phyloP scores from a whole-genome alignment of 2,888 invertebrate genomes.

The Drosophila macrospina region DNA sequence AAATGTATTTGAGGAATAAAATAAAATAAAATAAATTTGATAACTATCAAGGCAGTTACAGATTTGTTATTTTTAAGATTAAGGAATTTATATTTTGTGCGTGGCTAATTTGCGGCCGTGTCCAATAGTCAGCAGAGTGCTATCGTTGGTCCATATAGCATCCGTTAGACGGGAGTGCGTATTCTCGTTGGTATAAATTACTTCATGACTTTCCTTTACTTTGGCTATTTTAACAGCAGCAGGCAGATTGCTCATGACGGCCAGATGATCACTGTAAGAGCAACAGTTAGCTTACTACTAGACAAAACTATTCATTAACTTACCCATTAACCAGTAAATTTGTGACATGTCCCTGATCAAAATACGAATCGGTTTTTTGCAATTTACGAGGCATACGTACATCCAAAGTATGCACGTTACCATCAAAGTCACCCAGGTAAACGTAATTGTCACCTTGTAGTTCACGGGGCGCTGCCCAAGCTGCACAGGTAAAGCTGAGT shows the following conservation, averaged over 20 bases:
- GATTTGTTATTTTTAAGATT: neutral
- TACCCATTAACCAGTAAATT: conserved; percentile 60
- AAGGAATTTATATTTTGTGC: conserved; percentile 43
- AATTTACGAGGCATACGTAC: conserved; percentile 53
- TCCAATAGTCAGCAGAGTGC: conserved; percentile 65
- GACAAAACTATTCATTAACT: neutral
- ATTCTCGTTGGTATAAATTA: conserved; percentile 51
- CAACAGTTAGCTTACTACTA: neutral
- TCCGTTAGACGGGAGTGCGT: conserved; percentile 61
- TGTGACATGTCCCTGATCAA: conserved; percentile 46
- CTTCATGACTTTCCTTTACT: conserved; percentile 23
- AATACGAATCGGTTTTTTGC: conserved; percentile 46
- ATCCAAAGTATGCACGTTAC: conserved; percentile 65
- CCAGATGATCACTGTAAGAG: conserved; percentile 53
- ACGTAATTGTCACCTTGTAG: conserved; percentile 53
- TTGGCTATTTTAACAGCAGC: conserved; percentile 51
- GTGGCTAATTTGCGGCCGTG: conserved; percentile 59
- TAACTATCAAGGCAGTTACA: neutral
- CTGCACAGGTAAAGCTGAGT: conserved; percentile 60
- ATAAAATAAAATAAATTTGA: neutral
- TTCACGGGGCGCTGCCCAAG: conserved; percentile 57
- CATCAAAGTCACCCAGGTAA: conserved; percentile 67
- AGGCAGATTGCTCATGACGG: conserved; percentile 64
- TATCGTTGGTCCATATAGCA: conserved; percentile 55
- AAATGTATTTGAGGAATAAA: too few species aligned